Base-by-base conservation (phyloP, 1,140 invertebrate species). In the Heliconius nattereri region DNA sequence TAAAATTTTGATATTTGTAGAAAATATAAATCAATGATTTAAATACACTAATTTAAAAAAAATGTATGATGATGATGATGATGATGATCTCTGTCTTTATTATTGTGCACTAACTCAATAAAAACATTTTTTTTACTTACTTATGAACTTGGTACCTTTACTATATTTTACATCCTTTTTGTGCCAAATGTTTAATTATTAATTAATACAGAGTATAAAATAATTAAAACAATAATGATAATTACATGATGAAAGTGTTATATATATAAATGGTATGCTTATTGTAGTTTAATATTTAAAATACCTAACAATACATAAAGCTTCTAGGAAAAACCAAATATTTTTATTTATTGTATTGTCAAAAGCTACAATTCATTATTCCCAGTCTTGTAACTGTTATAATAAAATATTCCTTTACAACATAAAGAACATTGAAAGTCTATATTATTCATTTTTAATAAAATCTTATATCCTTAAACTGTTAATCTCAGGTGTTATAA, bases 161-260 rank as follows among this genome's bases (percentile, higher is more conserved):
- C 60, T 26, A 66, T 26, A 66, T 66, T 66, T 26, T 5, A 66
- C 23, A 66, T 66, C 2, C 60, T 13, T 66, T 60, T 66, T 66
- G 60, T 66, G 60, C 60, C 60, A 66, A 16, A 66, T 45, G 40
- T 45, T 45, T 16, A 16, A 16, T 45, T 16, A 45, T 45, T 16
- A 16, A 16, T 45, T 16, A 45, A 45, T 29, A 66, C 7, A 66
- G 3, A 26, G 57, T 66, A 26, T 11, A 57, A 9, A n/a, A 23
- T n/a, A 23, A 57, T 23, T 57, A 57, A 57, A 57, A 23, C 20
- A 57, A 57, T 57, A 23, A 57, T 9, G n/a, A n/a, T 23, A n/a
- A 23, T 23, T 23, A 57, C 54, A 57, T 23, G 20, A n/a, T 8
- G 23, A 84, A 89, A 86, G 26, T 66, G 13, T 19, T 66, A 29